Evolutionary conservation across 2,797 vertebrate genomes (phyloP).

Genomic region (Distichodus sexfasciatus): DNA sequence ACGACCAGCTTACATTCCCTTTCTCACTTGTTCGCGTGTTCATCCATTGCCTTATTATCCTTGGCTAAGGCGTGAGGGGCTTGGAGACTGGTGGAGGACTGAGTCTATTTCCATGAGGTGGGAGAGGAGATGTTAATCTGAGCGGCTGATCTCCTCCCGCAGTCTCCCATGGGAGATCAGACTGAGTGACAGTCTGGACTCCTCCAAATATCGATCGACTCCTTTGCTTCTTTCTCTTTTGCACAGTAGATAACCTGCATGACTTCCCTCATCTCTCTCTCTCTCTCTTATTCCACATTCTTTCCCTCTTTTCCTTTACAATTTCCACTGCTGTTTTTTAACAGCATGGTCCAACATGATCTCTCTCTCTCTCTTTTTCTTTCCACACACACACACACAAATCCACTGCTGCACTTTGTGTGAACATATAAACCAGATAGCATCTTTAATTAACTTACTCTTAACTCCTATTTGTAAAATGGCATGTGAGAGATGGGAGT

Average conservation of each 20-base stretch:
- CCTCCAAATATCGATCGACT: constrained; percentile 39
- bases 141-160: constrained; percentile 45
- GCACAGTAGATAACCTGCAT: neutral
- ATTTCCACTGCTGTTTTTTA: neutral
- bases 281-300: neutral
- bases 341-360: neutral
- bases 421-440: constrained; percentile 36
- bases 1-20: constrained; percentile 29
- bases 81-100: constrained; percentile 20
- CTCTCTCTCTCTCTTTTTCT: neutral
- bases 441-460: constrained; percentile 52
- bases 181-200: constrained; percentile 47
- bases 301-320: neutral
- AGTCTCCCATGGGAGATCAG: constrained; percentile 40
- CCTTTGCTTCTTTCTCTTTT: constrained; percentile 4
- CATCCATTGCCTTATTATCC: constrained; percentile 30
- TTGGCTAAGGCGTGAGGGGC: constrained; percentile 11
- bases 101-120: constrained; percentile 36
- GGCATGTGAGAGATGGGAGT: constrained; percentile 36
- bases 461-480: constrained; percentile 42
- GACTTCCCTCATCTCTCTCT: neutral
- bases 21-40: constrained; percentile 28
- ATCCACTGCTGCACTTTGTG: constrained; percentile 1
- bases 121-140: constrained; percentile 45
- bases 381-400: constrained; percentile 2